phyloP scores from a whole-genome alignment of 2,888 invertebrate genomes.

The Tetropium fuscum region DNA sequence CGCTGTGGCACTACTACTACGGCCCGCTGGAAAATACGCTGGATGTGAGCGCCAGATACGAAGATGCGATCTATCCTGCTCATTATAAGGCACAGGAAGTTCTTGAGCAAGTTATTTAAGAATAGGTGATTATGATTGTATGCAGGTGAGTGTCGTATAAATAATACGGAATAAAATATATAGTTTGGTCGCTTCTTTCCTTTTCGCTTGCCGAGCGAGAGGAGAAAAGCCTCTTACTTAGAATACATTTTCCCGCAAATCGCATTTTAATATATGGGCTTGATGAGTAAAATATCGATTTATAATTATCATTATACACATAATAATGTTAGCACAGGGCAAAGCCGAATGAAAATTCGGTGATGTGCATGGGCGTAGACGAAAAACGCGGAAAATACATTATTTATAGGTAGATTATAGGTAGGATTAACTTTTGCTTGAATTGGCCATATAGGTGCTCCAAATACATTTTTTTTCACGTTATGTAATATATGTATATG shows the following conservation, averaged over 20 bases:
- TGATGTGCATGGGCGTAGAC: conserved; percentile 1
- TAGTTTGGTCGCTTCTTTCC: too few relatives aligned
- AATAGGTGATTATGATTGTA: conserved; percentile 64
- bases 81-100: conserved; percentile 56
- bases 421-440: too few relatives aligned
- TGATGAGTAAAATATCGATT: conserved; percentile 31
- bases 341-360: conserved; percentile 19
- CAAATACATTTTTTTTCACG: too few relatives aligned
- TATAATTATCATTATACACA: conserved; percentile 35
- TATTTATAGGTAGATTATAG: too few relatives aligned
- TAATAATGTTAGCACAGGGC: conserved; percentile 19
- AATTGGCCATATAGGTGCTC: too few relatives aligned
- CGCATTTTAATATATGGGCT: conserved; percentile 19
- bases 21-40: conserved; percentile 36
- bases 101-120: conserved; percentile 57
- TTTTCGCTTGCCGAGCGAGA: too few relatives aligned
- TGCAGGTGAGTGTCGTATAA: conserved; percentile 51
- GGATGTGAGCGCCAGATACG: conserved; percentile 50
- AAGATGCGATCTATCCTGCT: conserved; percentile 60
- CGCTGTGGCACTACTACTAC: conserved; percentile 34
- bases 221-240: too few relatives aligned
- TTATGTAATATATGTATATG: too few relatives aligned
- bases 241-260: conserved; percentile 9
- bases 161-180: too few relatives aligned
- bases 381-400: too few relatives aligned